Evolutionary conservation across 2,888 invertebrate genomes (phyloP).

Genomic region (Latrodectus elegans): DNA sequence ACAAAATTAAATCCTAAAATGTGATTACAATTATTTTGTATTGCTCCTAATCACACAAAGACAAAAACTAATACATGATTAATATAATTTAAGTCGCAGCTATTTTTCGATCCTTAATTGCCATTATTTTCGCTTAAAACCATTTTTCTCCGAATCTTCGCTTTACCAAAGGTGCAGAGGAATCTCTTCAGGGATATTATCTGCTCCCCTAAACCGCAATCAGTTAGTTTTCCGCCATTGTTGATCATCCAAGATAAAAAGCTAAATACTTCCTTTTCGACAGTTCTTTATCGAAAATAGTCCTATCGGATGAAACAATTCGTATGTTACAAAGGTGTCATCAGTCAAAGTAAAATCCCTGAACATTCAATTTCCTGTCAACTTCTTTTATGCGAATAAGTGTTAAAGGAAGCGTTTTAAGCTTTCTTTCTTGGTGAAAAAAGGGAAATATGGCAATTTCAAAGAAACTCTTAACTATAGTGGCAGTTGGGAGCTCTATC

Average conservation of each 20-base stretch:
- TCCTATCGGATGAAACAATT: constrained; percentile 44
- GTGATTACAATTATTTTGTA: no score
- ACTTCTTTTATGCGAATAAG: not conserved
- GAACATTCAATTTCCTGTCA: not conserved
- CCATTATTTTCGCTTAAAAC: not conserved
- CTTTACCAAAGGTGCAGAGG: not conserved
- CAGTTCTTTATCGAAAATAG: constrained; percentile 57
- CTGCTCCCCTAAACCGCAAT: constrained; percentile 28
- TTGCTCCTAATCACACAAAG: no score
- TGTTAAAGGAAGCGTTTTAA: no score
- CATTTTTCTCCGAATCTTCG: constrained; percentile 14
- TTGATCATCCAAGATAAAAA: constrained; percentile 47
- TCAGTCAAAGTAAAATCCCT: constrained; percentile 45
- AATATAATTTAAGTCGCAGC: no score
- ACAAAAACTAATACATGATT: no score
- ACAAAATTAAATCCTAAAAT: no score
- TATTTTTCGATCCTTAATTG: no score
- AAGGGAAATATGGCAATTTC: no score
- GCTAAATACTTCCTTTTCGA: constrained; percentile 28
- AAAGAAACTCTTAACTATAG: no score
- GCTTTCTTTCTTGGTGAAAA: no score
- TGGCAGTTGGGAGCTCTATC: no score
- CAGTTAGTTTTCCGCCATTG: constrained; percentile 30
- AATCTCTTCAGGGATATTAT: constrained; percentile 31
- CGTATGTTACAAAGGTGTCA: constrained; percentile 32